Evolutionary conservation across 2,113 vertebrate species (phyloP).

Genomic region (Myanophis thanlyinensis): DNA sequence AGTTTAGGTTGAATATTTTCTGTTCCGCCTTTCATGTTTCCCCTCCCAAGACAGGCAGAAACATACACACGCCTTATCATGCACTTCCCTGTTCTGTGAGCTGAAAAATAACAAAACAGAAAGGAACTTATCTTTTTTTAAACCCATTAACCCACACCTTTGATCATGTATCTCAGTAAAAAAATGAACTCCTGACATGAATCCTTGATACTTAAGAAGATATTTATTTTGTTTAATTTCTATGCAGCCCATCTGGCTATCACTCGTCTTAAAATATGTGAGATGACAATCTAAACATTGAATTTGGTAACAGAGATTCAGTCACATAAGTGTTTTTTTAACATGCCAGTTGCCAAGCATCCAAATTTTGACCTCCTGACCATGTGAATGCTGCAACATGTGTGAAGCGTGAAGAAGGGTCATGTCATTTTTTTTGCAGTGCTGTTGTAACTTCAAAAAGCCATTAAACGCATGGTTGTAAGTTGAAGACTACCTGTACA

Average conservation of each 20-base stretch:
- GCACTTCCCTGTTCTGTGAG: not conserved
- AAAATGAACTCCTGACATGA: conserved; percentile 3
- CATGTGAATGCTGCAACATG: not conserved
- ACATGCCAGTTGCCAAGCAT: not conserved
- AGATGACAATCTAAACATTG: not conserved
- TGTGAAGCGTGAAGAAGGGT: not conserved
- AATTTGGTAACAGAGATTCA: not conserved
- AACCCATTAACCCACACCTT: not conserved
- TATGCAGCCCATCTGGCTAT: not conserved
- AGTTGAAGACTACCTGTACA: not conserved
- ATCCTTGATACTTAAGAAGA: conserved; percentile 11
- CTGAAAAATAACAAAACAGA: not conserved
- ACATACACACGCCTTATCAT: not conserved
- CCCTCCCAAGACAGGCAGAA: not conserved
- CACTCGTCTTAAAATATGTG: not conserved
- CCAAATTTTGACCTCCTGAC: not conserved
- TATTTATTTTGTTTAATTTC: not conserved
- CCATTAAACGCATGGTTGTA: not conserved
- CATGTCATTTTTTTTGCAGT: not conserved
- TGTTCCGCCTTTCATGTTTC: not conserved
- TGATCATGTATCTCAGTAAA: conserved; percentile 5
- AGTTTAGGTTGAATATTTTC: not conserved
- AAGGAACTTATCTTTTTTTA: conserved; percentile 4
- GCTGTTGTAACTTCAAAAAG: not conserved
- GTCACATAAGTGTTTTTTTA: not conserved